Evolutionary conservation across 2,888 invertebrate genomes (phyloP).

Genomic region (Liodrosophila aerea): DNA sequence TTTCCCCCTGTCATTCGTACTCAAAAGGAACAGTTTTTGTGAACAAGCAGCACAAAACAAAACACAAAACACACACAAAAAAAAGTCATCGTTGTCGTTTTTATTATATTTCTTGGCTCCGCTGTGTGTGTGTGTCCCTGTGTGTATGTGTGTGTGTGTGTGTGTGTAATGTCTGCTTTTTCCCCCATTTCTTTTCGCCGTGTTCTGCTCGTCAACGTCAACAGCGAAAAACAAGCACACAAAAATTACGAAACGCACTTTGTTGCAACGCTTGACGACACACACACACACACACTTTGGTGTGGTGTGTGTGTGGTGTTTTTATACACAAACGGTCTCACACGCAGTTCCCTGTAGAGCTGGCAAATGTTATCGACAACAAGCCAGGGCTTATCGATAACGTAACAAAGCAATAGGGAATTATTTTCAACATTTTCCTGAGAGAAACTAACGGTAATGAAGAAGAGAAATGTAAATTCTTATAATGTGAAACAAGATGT

Average conservation of each 20-base stretch:
- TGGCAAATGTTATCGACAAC: background rate
- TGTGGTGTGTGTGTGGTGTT: background rate
- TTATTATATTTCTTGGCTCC: constrained; percentile 62
- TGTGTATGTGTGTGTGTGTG: constrained; percentile 9
- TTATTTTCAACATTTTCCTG: too few species aligned
- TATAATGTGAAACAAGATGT: too few species aligned
- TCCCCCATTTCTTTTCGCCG: constrained; percentile 13
- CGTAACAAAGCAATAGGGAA: too few species aligned
- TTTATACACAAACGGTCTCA: constrained; percentile 1
- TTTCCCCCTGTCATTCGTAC: constrained; percentile 10
- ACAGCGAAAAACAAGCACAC: constrained; percentile 29
- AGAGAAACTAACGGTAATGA: too few species aligned
- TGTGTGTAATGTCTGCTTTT: constrained; percentile 6
- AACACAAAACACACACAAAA: constrained; percentile 19
- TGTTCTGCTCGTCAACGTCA: constrained; percentile 29
- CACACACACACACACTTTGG: constrained; percentile 17
- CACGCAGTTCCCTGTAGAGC: constrained; percentile 1
- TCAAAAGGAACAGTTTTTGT: constrained; percentile 57
- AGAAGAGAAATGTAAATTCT: too few species aligned
- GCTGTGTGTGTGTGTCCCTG: constrained; percentile 23
- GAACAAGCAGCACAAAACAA: constrained; percentile 38
- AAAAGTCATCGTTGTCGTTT: constrained; percentile 61
- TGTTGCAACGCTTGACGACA: constrained; percentile 70
- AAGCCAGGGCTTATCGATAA: too few species aligned
- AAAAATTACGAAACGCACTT: constrained; percentile 66